Evolutionary conservation across 2,113 vertebrate genomes (phyloP).

Genomic region (Raja brachyura): DNA sequence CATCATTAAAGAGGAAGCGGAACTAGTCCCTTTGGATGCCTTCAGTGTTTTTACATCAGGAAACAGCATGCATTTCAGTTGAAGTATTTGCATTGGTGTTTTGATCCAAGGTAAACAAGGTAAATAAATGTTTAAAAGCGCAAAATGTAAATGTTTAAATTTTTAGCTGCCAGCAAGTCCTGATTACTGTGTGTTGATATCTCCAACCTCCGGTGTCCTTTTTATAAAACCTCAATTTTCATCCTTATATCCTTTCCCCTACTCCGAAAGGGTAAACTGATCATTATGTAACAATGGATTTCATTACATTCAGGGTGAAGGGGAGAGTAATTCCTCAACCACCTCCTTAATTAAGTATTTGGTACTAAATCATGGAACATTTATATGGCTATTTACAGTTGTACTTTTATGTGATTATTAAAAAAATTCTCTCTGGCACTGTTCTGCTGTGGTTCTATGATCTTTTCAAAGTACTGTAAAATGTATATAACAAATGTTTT

Average conservation of each 20-base stretch:
- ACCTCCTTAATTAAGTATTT: background rate
- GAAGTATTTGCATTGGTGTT: background rate
- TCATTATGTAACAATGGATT: background rate
- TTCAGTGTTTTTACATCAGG: background rate
- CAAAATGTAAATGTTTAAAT: background rate
- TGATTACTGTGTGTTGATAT: background rate
- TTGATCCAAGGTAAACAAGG: slow-evolving; percentile 13
- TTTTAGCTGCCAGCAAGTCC: background rate
- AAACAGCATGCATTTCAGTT: background rate
- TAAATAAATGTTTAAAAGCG: background rate
- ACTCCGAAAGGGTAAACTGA: too few relatives aligned
- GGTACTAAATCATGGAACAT: background rate
- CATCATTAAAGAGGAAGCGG: background rate
- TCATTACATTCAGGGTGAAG: background rate
- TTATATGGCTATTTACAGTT: background rate
- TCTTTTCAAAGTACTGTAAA: background rate
- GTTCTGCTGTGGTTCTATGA: background rate
- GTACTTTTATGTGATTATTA: background rate
- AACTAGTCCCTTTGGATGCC: background rate
- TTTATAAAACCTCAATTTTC: background rate
- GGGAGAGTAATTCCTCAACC: too few relatives aligned
- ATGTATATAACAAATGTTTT: background rate
- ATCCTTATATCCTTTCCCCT: background rate
- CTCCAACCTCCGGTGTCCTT: background rate
- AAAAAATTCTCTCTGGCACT: background rate